Conservation (phyloP, 1,140 invertebrate species). For the Acyrthosiphon pisum region DNA sequence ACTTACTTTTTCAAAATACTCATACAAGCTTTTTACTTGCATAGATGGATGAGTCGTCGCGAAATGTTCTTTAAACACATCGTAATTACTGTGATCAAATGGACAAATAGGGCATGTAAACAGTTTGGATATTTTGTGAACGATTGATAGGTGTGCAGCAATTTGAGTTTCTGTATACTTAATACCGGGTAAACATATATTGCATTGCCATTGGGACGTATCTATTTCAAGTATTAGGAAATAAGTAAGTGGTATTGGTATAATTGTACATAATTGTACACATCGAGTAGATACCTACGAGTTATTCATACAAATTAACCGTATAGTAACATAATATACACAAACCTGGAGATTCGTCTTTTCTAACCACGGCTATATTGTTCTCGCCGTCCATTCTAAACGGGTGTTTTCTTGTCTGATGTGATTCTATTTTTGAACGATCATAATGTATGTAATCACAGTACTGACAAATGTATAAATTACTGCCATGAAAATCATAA, state of each 20-base stretch:
- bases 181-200: background rate
- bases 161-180: slow-evolving; percentile 20
- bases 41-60: background rate
- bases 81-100: slow-evolving; percentile 19
- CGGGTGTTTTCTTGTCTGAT: background rate
- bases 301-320: background rate
- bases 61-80: slow-evolving; percentile 18
- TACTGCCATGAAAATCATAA: background rate
- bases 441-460: slow-evolving; percentile 35
- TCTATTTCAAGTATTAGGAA: background rate
- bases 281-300: background rate
- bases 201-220: background rate
- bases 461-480: slow-evolving; percentile 34
- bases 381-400: no score
- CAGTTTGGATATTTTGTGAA: background rate
- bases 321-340: background rate
- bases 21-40: background rate
- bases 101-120: slow-evolving; percentile 24
- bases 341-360: background rate
- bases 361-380: slow-evolving; percentile 1
- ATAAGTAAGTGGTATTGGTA: background rate
- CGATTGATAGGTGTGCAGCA: background rate
- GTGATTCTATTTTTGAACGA: background rate
- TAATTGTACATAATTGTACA: background rate
- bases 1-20: slow-evolving; percentile 32